Evolutionary conservation across 2,113 vertebrate genomes (phyloP), one percentile per base, ranked within the genome.

Genomic region (Calyptomena viridis): DNA sequence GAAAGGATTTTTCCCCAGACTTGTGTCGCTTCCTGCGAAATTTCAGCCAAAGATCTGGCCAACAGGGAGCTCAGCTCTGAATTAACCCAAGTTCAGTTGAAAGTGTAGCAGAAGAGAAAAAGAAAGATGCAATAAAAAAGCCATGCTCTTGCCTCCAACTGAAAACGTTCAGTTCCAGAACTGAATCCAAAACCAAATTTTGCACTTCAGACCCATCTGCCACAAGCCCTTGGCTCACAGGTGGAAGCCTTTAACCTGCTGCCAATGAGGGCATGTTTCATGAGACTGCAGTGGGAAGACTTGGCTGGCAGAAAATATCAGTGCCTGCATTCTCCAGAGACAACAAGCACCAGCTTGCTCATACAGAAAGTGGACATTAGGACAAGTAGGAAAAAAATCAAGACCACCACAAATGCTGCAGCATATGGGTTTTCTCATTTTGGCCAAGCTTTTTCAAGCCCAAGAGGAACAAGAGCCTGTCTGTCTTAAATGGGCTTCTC

Each of bases 131-230:
- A 87, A 60, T 33, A n/a, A 88, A 85, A 66, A 37, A 53, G 16
- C 18, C 10, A 22, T 66, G 9, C 1, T 6, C 85, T 92, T 90
- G 66, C 93, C 21, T 84, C 52, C 27, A 37, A 59, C 33, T 84
- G 64, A 46, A 93, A 94, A 73, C 33, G 50, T 69, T 88, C 60
- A 16, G 22, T 90, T 95, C 66, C 82, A 91, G 85, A 94, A 87
- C 27, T 64, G 78, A 87, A 95, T 95, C 79, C 79, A 94, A 96
- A 94, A 20, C 35, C 76, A 89, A 90, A 92, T 76, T 94, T 97
- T 56, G 73, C 2, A 4, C 58, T 89, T 93, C 46, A 92, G 66
- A 44, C 21, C 87, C 87, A 93, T 91, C 94, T 91, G 81, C 84
- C 24, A 3, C 3, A 9, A 95, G 80, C 46, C 84, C 53, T 72